These are phyloP conservation scores for Lytechinus pictus DNA, from an alignment of 35 echinoderm and acorn worm genomes.

Conservation along the genomic window DNA sequence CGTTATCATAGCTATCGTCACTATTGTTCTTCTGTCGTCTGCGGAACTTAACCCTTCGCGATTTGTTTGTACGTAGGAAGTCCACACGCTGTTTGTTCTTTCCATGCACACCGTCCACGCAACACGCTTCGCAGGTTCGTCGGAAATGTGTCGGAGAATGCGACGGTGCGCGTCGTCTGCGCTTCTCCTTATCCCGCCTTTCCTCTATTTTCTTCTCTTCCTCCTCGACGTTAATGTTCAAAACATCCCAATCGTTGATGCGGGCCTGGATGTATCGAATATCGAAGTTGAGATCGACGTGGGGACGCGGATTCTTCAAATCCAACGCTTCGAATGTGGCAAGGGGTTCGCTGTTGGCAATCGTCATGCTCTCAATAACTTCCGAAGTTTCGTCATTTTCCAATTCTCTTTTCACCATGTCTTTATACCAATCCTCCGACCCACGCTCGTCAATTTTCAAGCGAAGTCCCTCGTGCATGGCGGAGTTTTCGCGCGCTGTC, in stretches of 20 bases:
- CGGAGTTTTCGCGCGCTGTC: conserved; percentile 56
- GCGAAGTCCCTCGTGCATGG: neutral
- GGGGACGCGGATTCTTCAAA: neutral
- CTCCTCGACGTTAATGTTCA: conserved; percentile 44
- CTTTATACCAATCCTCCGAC: conserved; percentile 36
- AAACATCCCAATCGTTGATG: conserved; percentile 37
- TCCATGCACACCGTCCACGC: neutral
- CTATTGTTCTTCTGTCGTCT: neutral
- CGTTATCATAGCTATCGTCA: conserved; percentile 12
- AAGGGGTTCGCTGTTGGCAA: neutral
- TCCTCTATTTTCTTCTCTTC: conserved; percentile 26
- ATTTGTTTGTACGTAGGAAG: conserved; percentile 33
- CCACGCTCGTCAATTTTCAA: neutral
- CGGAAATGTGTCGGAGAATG: conserved; percentile 28
- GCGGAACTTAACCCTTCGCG: neutral
- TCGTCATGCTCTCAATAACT: conserved; percentile 7
- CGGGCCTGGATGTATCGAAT: neutral
- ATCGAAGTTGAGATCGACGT: conserved; percentile 38
- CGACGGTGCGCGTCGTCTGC: neutral
- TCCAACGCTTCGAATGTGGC: neutral
- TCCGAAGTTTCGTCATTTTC: conserved; percentile 9
- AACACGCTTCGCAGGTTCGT: neutral
- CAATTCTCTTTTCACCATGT: conserved; percentile 37
- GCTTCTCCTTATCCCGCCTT: neutral
- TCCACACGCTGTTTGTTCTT: conserved; percentile 36